Base-by-base conservation (phyloP, 2,113 vertebrate genomes). In the Panthera leo region DNA sequence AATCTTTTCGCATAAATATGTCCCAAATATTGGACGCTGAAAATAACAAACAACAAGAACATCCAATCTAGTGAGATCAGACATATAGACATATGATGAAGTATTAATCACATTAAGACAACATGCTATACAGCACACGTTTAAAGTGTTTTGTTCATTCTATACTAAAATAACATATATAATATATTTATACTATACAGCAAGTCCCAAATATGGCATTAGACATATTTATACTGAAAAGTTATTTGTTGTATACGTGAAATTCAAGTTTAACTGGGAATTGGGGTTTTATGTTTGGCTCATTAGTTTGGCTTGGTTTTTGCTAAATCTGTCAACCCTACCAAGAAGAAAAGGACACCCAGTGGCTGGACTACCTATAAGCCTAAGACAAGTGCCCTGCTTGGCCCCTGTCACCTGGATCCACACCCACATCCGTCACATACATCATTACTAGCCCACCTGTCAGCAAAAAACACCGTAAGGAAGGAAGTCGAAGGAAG, bases 161-260 rank as follows among this genome's bases (percentile, higher is more conserved):
- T 51, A 27, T 73, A 78, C 19, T 67, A n/a, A 84, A 93, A 76
- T 51, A 91, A 93, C 65, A 15, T 36, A 42, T 36, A 29, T 21
- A n/a, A 75, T 84, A 83, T 83, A 53, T 36, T 89, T 70, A 39
- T 23, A 67, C 15, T 83, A 34, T 14, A 36, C 61, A 67, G 14
- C 12, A 90, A 88, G n/a, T 61, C 5, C 68, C 76, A 61, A 87
- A 75, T 67, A 48, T 45, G 84, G 21, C 42, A 80, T 21, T 67
- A 39, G n/a, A 25, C 29, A 63, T 53, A 71, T 36, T 93, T 80
- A 76, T 58, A 55, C 18, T 96, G 80, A 96, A 84, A 88, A 65
- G 55, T 79, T 75, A 85, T 67, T 83, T 89, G 7, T 65, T 89
- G 5, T 63, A 68, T 78, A 95, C 73, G 39, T 31, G 5, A 95